Conservation (phyloP, 2,888 invertebrate genomes). For the Philereme vetulata region DNA sequence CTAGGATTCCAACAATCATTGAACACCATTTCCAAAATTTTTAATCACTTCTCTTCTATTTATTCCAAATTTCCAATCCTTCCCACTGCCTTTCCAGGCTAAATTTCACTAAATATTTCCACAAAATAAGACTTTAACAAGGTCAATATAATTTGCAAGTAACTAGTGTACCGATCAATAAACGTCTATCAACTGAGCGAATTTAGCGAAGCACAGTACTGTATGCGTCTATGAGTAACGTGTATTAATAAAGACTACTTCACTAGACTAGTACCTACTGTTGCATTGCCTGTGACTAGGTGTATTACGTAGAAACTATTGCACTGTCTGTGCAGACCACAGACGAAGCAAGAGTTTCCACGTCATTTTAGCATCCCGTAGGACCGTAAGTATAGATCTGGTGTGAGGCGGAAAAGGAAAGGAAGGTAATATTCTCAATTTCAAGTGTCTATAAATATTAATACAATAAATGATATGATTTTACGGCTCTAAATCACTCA, state of each 20-base stretch:
- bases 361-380: too few relatives aligned
- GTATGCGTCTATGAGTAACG: slow-evolving; percentile 48
- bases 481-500: too few relatives aligned
- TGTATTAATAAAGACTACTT: slow-evolving; percentile 71
- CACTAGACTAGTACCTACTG: slow-evolving; percentile 41
- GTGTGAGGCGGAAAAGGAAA: too few relatives aligned
- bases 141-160: not conserved
- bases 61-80: slow-evolving; percentile 13
- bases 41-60: not conserved
- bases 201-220: slow-evolving; percentile 23
- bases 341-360: too few relatives aligned
- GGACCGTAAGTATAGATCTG: too few relatives aligned
- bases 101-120: not conserved
- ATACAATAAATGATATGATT: too few relatives aligned
- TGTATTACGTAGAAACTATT: slow-evolving; percentile 1
- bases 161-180: not conserved
- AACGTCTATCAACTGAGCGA: slow-evolving; percentile 34
- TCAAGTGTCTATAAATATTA: too few relatives aligned
- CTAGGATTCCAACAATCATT: slow-evolving; percentile 69
- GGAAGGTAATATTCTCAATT: too few relatives aligned
- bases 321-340: not conserved
- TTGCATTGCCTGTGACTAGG: not conserved
- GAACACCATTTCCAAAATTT: slow-evolving; percentile 63
- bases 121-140: not conserved
- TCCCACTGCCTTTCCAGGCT: not conserved